Evolutionary conservation across 2,113 vertebrate genomes (phyloP).

Genomic region (Oplegnathus fasciatus): DNA sequence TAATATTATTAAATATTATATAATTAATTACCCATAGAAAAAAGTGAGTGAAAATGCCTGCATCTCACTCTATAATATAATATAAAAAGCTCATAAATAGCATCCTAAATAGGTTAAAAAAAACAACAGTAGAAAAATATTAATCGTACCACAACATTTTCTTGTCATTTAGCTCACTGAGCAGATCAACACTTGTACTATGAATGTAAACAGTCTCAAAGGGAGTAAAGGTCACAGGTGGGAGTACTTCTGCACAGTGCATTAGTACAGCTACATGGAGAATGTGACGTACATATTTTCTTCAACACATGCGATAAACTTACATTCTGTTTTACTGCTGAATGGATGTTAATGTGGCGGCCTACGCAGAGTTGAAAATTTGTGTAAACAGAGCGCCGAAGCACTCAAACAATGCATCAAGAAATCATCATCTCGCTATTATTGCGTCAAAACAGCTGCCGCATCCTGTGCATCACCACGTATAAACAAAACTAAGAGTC

Average conservation of each 20-base stretch:
- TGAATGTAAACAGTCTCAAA: slow-evolving; percentile 71
- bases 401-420: neutral
- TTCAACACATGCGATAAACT: neutral
- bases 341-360: neutral
- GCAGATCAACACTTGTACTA: slow-evolving; percentile 30
- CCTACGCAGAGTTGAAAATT: neutral
- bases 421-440: neutral
- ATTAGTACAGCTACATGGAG: slow-evolving; percentile 20
- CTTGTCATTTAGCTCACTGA: slow-evolving; percentile 5
- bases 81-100: slow-evolving; percentile 75
- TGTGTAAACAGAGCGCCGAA: neutral
- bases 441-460: neutral
- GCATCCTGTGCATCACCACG: neutral
- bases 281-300: neutral
- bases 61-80: slow-evolving; percentile 60
- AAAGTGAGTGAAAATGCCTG: slow-evolving; percentile 66
- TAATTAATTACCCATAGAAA: slow-evolving; percentile 34
- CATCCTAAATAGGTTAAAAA: slow-evolving; percentile 56
- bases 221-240: slow-evolving; percentile 24
- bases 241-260: slow-evolving; percentile 45
- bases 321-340: slow-evolving; percentile 34
- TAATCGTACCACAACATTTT: slow-evolving; percentile 16
- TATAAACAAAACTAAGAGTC: neutral
- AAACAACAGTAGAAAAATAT: slow-evolving; percentile 57
- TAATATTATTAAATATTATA: slow-evolving; percentile 71